phyloP scores from a whole-genome alignment of 2,888 invertebrate genomes.

The Drosophila nr. perissopoda region DNA sequence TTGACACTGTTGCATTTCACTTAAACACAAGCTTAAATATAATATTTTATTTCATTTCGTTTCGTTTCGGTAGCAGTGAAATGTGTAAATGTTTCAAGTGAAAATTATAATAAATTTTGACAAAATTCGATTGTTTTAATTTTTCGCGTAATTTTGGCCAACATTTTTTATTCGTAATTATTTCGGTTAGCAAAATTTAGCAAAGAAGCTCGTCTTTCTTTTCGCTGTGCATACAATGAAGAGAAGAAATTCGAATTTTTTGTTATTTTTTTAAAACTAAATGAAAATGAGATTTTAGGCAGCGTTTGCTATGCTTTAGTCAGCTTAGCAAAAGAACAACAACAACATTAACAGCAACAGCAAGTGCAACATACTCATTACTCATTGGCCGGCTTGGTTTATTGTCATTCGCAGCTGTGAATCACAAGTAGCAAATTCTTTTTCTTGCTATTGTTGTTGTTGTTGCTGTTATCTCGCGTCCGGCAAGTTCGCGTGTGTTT shows the following conservation, averaged over 20 bases:
- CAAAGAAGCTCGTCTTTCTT: neutral
- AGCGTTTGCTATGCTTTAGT: slow-evolving; percentile 5
- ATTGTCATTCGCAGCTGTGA: slow-evolving; percentile 9
- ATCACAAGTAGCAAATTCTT: slow-evolving; percentile 11
- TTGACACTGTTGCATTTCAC: slow-evolving; percentile 60
- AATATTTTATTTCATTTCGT: neutral
- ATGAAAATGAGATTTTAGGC: neutral
- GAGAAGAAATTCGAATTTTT: neutral
- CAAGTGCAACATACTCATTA: slow-evolving; percentile 4
- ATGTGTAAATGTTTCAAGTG: neutral
- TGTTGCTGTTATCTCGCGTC: slow-evolving; percentile 44
- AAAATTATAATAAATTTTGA: neutral
- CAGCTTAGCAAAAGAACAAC: slow-evolving; percentile 5
- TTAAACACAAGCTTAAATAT: neutral
- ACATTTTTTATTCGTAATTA: neutral
- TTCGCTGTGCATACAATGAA: neutral
- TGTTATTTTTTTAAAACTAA: neutral
- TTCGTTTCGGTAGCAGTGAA: slow-evolving; percentile 16
- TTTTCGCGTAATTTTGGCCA: neutral
- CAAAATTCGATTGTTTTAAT: neutral
- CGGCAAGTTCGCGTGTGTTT: slow-evolving; percentile 38
- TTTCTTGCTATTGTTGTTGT: slow-evolving; percentile 20
- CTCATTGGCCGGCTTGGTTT: slow-evolving; percentile 12
- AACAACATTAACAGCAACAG: neutral
- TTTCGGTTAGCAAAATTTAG: neutral